Evolutionary conservation across 2,888 invertebrate species (phyloP).

Genomic region (Pammene fasciana): DNA sequence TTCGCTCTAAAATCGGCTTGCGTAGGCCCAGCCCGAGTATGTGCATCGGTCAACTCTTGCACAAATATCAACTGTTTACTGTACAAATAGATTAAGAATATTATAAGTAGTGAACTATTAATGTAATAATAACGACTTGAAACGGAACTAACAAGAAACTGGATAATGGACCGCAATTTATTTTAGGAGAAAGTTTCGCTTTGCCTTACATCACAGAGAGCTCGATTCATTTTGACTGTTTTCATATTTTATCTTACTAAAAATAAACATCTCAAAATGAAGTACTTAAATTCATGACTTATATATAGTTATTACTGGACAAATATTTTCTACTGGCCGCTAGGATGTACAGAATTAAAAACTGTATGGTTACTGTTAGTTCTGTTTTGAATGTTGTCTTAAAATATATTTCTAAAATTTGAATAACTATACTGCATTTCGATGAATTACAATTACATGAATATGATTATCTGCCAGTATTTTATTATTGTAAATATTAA

Average conservation of each 20-base stretch:
- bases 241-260: background rate
- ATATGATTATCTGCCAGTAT: slow-evolving; percentile 78
- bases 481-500: slow-evolving; percentile 77
- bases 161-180: slow-evolving; percentile 4
- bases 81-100: slow-evolving; percentile 50
- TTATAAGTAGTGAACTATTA: slow-evolving; percentile 37
- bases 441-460: slow-evolving; percentile 49
- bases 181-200: background rate
- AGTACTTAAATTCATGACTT: too few relatives aligned
- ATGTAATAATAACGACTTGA: slow-evolving; percentile 12
- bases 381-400: slow-evolving; percentile 27
- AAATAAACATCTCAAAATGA: too few relatives aligned
- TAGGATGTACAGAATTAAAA: too few relatives aligned
- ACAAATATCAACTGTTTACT: slow-evolving; percentile 46
- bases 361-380: slow-evolving; percentile 24
- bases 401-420: slow-evolving; percentile 36
- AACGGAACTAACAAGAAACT: slow-evolving; percentile 31
- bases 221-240: background rate
- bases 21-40: slow-evolving; percentile 31
- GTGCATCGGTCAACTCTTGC: slow-evolving; percentile 28
- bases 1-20: slow-evolving; percentile 40
- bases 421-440: slow-evolving; percentile 41
- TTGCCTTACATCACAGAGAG: background rate
- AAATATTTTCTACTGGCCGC: too few relatives aligned
- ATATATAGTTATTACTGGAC: too few relatives aligned